Evolutionary conservation across 2,113 vertebrate species (phyloP).

Genomic region (Clarias batrachus): DNA sequence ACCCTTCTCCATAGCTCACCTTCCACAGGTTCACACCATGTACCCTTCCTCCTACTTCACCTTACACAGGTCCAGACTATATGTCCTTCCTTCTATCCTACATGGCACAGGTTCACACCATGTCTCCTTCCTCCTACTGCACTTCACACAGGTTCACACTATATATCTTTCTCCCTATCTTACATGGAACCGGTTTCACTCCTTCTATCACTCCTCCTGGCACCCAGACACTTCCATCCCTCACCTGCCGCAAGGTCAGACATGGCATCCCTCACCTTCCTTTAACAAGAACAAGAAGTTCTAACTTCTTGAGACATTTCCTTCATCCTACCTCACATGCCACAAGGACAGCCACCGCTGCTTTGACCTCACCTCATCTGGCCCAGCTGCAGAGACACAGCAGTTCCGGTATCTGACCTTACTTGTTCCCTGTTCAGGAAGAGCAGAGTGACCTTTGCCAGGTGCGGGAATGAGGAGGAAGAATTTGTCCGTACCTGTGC

Average conservation of each 20-base stretch:
- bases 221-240: neutral
- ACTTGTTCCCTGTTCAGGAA: too few species aligned
- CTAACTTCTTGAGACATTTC: neutral
- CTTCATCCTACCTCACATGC: neutral
- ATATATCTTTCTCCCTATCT: neutral
- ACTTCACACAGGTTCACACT: neutral
- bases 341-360: neutral
- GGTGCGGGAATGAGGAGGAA: neutral
- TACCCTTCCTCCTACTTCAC: neutral
- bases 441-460: neutral
- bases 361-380: neutral
- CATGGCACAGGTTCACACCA: neutral
- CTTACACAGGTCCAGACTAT: neutral
- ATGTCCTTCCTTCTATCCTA: accelerated
- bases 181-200: neutral
- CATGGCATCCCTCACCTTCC: neutral
- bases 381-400: neutral
- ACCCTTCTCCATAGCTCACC: neutral
- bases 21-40: neutral
- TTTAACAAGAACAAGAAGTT: neutral
- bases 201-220: neutral
- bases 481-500: neutral
- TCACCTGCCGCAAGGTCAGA: neutral
- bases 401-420: neutral
- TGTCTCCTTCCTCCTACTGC: neutral